Base-by-base conservation (phyloP, 30 jellyfish, hydroid and myxozoan species). In the Haliclystus octoradiatus region DNA sequence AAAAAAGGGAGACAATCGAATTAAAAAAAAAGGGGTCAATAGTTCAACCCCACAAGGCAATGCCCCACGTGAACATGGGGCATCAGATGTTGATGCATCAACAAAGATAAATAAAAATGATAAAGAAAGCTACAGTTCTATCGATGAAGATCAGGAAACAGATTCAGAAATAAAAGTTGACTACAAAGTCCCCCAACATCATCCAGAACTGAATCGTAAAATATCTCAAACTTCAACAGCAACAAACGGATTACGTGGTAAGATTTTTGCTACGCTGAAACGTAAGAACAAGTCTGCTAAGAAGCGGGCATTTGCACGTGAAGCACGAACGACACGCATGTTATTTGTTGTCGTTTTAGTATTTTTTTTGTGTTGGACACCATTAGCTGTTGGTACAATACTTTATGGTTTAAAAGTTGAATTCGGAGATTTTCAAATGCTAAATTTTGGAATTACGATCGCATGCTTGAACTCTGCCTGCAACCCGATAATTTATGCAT, bases 321-420 rank as follows among this genome's bases (percentile, higher is more conserved):
- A 89, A 66, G 95, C 92, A 19, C 76, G 83, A 72, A 70, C 77
- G 3, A 89, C 98, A 31, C 80, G 68, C 52, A 89, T 89, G 98
- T 52, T 89, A 24, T 71, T 89, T 33, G 83, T 82, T 51, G 94
- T 89, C 0, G 98, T 89, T 2, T 71, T 85, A 0, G 78, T 78
- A 34, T 89, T 89, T 63, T 89, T 89, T 62, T 15, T 89, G 3
- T 89, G 98, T 49, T 89, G 98, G 98, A 89, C 98, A 13, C 98
- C 98, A n/a, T 57, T 89, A 30, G 75, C 67, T 23, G 68, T 89
- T 15, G 98, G 87, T 24, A 52, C 94, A 14, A 31, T 78, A 3
- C 40, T 89, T 25, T 81, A 81, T 34, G 95, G 93, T 13, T 77
- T 89, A 51, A 66, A 71, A 32, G 82, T 80, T 1, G 84, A 66